phyloP scores from a whole-genome alignment of 2,113 vertebrate genomes.

The Pomatorhinus ruficollis region DNA sequence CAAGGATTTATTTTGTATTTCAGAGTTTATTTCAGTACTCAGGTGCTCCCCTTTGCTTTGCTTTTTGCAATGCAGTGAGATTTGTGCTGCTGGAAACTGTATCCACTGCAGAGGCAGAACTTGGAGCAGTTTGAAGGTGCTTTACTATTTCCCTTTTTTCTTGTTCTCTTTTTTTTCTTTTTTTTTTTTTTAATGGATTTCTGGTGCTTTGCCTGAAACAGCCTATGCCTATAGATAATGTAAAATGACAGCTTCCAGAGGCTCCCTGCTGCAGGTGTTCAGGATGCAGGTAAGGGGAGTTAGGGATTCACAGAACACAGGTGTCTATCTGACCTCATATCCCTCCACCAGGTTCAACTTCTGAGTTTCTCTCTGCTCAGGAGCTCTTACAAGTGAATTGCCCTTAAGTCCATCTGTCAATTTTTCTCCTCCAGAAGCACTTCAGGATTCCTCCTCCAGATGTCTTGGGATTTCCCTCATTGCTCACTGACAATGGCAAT shows the following conservation, averaged over 20 bases:
- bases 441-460: background rate
- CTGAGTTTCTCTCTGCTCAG: background rate
- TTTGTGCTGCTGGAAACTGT: background rate
- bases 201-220: background rate
- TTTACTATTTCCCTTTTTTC: slow-evolving; percentile 8
- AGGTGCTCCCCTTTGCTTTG: background rate
- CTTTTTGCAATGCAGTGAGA: background rate
- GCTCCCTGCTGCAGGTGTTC: background rate
- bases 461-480: background rate
- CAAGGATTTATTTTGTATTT: background rate
- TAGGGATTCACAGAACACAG: background rate
- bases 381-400: background rate
- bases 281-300: background rate
- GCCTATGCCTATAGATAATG: background rate
- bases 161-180: background rate
- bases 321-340: background rate
- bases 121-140: background rate
- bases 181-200: background rate
- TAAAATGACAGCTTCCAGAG: background rate
- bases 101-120: background rate
- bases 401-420: background rate
- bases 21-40: background rate
- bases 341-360: background rate
- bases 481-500: background rate
- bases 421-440: background rate